Conservation (phyloP, 2,797 vertebrate species). For the Periparus ater region DNA sequence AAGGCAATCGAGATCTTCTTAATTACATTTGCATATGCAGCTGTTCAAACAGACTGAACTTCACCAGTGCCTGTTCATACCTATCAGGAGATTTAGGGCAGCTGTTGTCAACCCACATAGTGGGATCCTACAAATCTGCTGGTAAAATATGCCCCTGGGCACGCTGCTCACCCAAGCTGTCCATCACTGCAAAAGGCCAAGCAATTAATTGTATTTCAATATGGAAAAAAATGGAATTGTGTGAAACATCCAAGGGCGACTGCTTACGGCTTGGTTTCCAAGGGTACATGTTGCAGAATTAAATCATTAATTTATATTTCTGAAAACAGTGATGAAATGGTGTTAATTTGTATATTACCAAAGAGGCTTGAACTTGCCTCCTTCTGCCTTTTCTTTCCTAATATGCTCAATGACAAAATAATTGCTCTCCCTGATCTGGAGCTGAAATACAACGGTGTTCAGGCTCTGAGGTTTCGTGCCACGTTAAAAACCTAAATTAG, state of each 20-base stretch:
- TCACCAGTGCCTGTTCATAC: constrained; percentile 30
- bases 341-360: constrained; percentile 51
- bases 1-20: constrained; percentile 23
- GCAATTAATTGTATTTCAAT: constrained; percentile 53
- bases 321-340: constrained; percentile 21
- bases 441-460: neutral
- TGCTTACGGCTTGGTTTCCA: constrained; percentile 60
- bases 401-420: neutral
- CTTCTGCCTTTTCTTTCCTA: constrained; percentile 32
- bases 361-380: neutral
- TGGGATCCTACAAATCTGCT: neutral
- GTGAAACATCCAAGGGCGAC: neutral
- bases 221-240: neutral
- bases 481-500: neutral
- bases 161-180: constrained; percentile 1
- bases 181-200: constrained; percentile 44
- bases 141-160: constrained; percentile 24
- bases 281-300: constrained; percentile 18
- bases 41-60: constrained; percentile 65
- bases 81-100: constrained; percentile 36
- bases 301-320: constrained; percentile 58
- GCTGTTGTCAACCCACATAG: neutral
- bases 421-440: neutral
- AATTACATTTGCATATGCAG: constrained; percentile 69
- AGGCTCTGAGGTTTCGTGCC: neutral